Evolutionary conservation across 2,888 invertebrate genomes (phyloP), one percentile per base, ranked within the genome.

Genomic region (Melieria picta): DNA sequence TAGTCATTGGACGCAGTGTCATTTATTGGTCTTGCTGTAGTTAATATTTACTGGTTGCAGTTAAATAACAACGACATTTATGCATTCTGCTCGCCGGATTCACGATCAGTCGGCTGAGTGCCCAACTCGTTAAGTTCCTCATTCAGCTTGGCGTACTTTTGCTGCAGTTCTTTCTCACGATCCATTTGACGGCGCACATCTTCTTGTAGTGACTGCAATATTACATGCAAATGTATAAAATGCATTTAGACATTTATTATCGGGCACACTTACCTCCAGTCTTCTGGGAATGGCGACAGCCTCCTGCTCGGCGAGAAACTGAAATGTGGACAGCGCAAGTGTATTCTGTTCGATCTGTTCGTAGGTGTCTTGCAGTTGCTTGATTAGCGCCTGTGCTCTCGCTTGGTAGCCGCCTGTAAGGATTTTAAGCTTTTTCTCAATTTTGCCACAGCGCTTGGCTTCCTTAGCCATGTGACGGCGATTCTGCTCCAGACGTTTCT

Each of bases 351-450:
- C 98, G 65, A 94, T 92, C 85, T 98, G 97, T 76, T 97, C 96
- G 81, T 93, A 92, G 13, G 96, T 87, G 82, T 96, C 96, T 79
- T 93, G 93, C 75, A 94, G 89, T 83, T 96, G 97, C 86, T 98
- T 97, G 42, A 94, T 91, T 42, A 98, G 88, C 1, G 93, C 93
- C 80, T 97, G 96, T 1, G 95, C 93, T 63, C 93, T 89, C 0
- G 91, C 85, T 74, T 95, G 94, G 87, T 96, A 97, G 7, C 96
- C 96, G 7, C 94, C 98, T 5, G 98, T 94, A n/a, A 99, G 89
- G 71, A 99, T 94, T 87, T 97, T 93, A 45, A 99, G 88, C 88
- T 98, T 99, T 87, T 98, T 99, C 87, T 99, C 99, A 90, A 98
- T 93, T 88, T 98, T 99, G 0, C 96, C 96, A 65, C 99, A 98